These are phyloP conservation scores for Camponotus fellah DNA, from an alignment of 2,888 invertebrate genomes.

Conservation along the genomic window DNA sequence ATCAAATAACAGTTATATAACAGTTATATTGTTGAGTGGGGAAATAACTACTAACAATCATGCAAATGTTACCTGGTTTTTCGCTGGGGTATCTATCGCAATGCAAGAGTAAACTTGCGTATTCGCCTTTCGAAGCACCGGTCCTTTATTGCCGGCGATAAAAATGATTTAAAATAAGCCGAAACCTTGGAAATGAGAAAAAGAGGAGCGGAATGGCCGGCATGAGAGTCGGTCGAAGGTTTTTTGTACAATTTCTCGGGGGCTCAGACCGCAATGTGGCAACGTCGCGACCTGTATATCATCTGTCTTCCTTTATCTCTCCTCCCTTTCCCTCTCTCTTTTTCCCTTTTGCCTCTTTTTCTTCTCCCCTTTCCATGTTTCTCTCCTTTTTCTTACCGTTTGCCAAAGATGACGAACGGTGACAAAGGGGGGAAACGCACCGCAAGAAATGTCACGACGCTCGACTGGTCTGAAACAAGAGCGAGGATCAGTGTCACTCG, in stretches of 20 bases:
- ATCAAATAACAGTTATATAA: no score
- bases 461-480: constrained; percentile 5
- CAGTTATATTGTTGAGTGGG: no score
- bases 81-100: not conserved
- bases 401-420: constrained; percentile 72
- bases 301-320: constrained; percentile 44
- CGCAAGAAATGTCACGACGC: constrained; percentile 28
- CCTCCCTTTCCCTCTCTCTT: constrained; percentile 49
- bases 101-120: not conserved
- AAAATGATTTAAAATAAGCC: constrained; percentile 17
- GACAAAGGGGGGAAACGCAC: constrained; percentile 6
- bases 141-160: not conserved
- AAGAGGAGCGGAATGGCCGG: constrained; percentile 69
- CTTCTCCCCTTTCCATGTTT: constrained; percentile 58
- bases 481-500: not conserved
- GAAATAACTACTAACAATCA: no score
- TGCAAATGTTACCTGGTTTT: not conserved
- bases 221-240: constrained; percentile 73
- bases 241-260: constrained; percentile 82
- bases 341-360: constrained; percentile 19
- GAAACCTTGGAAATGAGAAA: constrained; percentile 27
- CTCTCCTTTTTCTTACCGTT: constrained; percentile 45
- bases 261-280: constrained; percentile 78
- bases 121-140: not conserved
- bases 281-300: constrained; percentile 77